A percentile compares a stretch with the other conserved stretches of the same genome.
These are phyloP conservation scores for Ypsolopha scabrella DNA, from an alignment of 2,888 invertebrate species.

Conservation along the genomic window DNA sequence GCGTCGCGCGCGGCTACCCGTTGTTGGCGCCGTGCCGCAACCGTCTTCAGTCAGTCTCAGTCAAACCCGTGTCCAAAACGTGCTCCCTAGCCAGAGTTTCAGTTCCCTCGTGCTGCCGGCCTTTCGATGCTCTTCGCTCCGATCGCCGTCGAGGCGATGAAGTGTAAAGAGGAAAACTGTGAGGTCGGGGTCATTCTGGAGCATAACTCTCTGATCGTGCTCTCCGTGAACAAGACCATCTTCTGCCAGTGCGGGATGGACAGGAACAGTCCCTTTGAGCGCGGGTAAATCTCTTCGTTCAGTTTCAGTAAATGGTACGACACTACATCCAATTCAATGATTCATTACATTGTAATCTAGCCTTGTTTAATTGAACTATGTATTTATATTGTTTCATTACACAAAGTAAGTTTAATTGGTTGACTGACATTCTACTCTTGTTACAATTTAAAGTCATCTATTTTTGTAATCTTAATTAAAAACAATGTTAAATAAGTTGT, in stretches of 20 bases:
- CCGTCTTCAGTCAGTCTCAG: constrained; percentile 21
- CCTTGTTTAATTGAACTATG: neutral
- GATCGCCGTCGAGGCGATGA: constrained; percentile 68
- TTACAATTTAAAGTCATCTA: no score
- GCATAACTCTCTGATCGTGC: constrained; percentile 64
- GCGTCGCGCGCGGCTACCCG: constrained; percentile 25
- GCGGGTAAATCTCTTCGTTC: constrained; percentile 57
- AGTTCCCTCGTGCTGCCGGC: constrained; percentile 27
- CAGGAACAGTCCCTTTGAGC: constrained; percentile 59
- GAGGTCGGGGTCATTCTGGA: constrained; percentile 67
- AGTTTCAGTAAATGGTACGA: constrained; percentile 25
- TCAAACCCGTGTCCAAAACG: constrained; percentile 7
- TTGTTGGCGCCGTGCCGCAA: constrained; percentile 36
- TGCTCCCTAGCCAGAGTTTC: constrained; percentile 23
- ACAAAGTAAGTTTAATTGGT: neutral
- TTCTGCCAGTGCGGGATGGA: constrained; percentile 65
- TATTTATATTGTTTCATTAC: neutral
- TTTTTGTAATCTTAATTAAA: no score
- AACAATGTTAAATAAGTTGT: no score
- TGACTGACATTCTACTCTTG: no score
- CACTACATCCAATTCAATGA: constrained; percentile 9
- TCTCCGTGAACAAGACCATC: constrained; percentile 64
- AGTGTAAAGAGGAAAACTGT: constrained; percentile 70
- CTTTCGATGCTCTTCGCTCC: constrained; percentile 66
- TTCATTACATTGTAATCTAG: neutral